Evolutionary conservation across 2,888 invertebrate species (phyloP).

Genomic region (Drosophila histrio): DNA sequence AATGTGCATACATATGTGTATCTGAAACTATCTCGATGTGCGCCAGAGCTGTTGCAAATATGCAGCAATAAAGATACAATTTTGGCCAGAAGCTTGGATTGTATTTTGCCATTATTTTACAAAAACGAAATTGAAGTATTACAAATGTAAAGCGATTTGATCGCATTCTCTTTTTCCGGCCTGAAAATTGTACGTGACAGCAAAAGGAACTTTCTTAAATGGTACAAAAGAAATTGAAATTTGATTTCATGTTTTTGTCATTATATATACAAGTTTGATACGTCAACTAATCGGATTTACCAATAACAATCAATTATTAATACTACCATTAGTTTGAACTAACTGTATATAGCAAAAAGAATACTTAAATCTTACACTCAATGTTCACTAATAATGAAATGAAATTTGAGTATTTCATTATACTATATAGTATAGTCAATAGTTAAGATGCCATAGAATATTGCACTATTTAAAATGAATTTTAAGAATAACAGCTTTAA

Average conservation of each 20-base stretch:
- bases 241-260: neutral
- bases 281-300: neutral
- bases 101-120: constrained; percentile 41
- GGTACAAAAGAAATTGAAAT: constrained; percentile 12
- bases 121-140: constrained; percentile 62
- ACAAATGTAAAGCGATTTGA: constrained; percentile 69
- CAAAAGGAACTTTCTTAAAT: constrained; percentile 11
- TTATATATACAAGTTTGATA: neutral
- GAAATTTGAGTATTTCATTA: neutral
- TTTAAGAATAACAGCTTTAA: neutral
- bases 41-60: constrained; percentile 45
- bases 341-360: neutral
- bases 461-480: neutral
- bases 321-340: neutral
- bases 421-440: neutral
- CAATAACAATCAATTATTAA: neutral
- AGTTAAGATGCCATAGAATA: neutral
- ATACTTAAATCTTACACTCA: neutral
- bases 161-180: constrained; percentile 40
- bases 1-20: constrained; percentile 9
- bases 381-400: neutral
- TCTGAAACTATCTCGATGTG: constrained; percentile 2
- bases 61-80: constrained; percentile 69
- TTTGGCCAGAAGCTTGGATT: constrained; percentile 51
- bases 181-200: constrained; percentile 10